Base-by-base conservation (phyloP, 92 coral and sea anemone genomes). In the Diadumene lineata region DNA sequence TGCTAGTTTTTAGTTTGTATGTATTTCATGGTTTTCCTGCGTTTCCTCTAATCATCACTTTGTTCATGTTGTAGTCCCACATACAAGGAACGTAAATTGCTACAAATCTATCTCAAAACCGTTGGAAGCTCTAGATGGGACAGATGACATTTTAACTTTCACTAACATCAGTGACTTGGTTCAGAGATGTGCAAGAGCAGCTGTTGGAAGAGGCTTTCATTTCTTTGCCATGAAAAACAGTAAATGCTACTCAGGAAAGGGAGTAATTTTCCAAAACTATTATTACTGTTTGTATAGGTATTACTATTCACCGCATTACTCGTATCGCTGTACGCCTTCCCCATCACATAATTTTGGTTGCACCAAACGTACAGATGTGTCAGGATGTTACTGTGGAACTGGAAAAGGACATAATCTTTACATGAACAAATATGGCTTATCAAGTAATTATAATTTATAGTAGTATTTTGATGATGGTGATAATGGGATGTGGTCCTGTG, bases 191-290 rank as follows among this genome's bases (percentile, higher is more conserved):
- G 89, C 89, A 1, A 60, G 51, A 32, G 89, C 82, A 0, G 72
- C 85, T 1, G 8, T 66, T 48, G 85, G 85, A 7, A 68, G 89
- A 53, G 89, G 89, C 7, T 85, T 50, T 50, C 55, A 7, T 9
- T 25, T 64, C 25, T 85, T 85, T 64, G 82, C 81, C 22, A 32
- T 85, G 22, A 60, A 21, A 68, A 19, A 38, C 1, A 33, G 22
- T 28, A 62, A 28, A 62, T 62, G 68, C 22, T 62, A 62, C 27
- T n/a, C 64, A 58, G 31, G 31, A 7, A 2, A 15, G 30, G 19
- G 3, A 53, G 3, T 53, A 9, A 53, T 3, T 13, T 53, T 53
- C 24, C 24, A 53, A 13, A 3, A 4, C 2, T 53, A 53, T 23
- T 9, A 53, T 2, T 53, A 53, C 19, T 53, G 58, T 23, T 3